phyloP scores from a whole-genome alignment of 2,888 invertebrate species.

The Stenchaetothrips biformis region DNA sequence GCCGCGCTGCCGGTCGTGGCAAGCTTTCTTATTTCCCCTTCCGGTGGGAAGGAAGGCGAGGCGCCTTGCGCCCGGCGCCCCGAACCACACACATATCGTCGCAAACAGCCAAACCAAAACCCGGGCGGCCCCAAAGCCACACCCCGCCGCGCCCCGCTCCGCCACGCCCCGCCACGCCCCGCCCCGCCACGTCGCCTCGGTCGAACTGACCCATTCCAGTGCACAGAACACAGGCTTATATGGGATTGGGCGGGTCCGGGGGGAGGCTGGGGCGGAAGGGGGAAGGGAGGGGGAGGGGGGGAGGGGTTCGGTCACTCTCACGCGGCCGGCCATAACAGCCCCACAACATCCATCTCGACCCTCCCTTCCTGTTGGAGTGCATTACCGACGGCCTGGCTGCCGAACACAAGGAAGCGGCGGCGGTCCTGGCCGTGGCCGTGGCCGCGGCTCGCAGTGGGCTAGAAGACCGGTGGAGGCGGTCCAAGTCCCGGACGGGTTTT shows the following conservation, averaged over 20 bases:
- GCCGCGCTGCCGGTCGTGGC: too few relatives aligned
- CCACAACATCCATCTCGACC: constrained; percentile 16
- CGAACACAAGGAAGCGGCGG: too few relatives aligned
- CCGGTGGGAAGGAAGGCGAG: neutral
- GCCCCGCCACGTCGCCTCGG: neutral
- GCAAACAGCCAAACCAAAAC: too few relatives aligned
- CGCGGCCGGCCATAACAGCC: neutral
- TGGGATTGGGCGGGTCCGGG: neutral
- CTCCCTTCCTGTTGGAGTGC: constrained; percentile 11
- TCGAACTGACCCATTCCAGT: constrained; percentile 5
- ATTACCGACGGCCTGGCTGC: neutral
- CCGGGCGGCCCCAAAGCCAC: neutral
- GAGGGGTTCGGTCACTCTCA: neutral
- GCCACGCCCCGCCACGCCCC: neutral
- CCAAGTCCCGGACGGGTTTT: too few relatives aligned
- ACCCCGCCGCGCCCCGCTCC: neutral
- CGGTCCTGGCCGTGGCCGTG: too few relatives aligned
- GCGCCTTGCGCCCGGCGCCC: neutral
- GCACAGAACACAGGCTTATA: neutral
- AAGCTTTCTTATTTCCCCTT: too few relatives aligned
- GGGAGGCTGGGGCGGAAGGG: neutral
- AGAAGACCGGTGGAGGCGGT: too few relatives aligned
- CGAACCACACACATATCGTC: too few relatives aligned
- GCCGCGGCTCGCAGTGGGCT: too few relatives aligned
- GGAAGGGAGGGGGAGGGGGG: neutral